Percentiles rank a stretch among this genome's conserved stretches.
These are phyloP conservation scores for Sinonovacula constricta DNA, from an alignment of 1,140 invertebrate genomes.

Conservation along the genomic window DNA sequence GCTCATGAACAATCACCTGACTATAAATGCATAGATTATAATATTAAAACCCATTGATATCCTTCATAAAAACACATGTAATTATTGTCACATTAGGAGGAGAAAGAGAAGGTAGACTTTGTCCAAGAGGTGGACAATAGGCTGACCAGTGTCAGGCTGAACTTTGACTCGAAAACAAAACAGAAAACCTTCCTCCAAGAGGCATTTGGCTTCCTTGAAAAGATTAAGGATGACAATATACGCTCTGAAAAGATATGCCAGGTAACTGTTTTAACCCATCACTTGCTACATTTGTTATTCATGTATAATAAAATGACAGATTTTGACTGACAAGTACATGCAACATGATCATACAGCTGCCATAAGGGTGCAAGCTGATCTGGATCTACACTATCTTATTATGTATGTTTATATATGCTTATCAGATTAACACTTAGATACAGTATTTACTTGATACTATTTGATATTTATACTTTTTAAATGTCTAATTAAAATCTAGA, in stretches of 20 bases:
- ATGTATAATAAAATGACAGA: background rate
- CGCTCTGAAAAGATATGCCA: background rate
- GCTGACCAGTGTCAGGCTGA: slow-evolving; percentile 30
- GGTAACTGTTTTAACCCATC: background rate
- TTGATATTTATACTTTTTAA: too few relatives aligned
- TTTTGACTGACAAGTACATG: background rate
- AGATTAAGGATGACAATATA: slow-evolving; percentile 1
- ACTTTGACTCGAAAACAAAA: slow-evolving; percentile 11
- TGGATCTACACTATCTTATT: too few relatives aligned
- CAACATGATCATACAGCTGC: too few relatives aligned
- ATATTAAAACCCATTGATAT: background rate
- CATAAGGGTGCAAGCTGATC: too few relatives aligned
- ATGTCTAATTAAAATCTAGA: too few relatives aligned
- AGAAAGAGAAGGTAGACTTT: slow-evolving; percentile 98
- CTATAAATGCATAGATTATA: background rate
- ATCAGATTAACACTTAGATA: too few relatives aligned
- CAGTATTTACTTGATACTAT: too few relatives aligned
- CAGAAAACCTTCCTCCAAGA: slow-evolving; percentile 19
- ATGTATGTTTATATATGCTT: too few relatives aligned
- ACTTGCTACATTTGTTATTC: background rate
- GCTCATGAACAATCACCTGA: background rate
- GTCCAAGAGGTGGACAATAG: slow-evolving; percentile 83
- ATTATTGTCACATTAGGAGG: slow-evolving; percentile 71
- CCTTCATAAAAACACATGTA: background rate
- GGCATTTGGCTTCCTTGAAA: slow-evolving; percentile 4